Conservation (phyloP, 2,113 vertebrate genomes). For the Lagenorhynchus albirostris region DNA sequence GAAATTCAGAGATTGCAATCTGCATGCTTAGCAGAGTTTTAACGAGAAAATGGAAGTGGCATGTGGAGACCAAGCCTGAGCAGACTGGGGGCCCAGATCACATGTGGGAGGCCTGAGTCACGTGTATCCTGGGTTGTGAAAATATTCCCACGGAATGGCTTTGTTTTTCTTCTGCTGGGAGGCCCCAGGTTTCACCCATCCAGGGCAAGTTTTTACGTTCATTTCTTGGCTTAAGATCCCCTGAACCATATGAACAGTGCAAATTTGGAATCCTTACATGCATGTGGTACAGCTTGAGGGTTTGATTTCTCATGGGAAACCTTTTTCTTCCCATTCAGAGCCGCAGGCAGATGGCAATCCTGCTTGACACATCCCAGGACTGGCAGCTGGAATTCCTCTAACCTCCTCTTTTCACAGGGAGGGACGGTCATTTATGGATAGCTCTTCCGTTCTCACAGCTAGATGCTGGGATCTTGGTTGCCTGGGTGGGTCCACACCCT, state of each 20-base stretch:
- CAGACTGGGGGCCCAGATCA: neutral
- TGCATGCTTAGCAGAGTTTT: neutral
- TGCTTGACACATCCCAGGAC: neutral
- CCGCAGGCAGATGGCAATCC: neutral
- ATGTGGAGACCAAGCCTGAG: neutral
- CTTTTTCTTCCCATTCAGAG: neutral
- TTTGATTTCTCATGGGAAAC: slow-evolving; percentile 67
- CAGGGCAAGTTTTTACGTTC: slow-evolving; percentile 45
- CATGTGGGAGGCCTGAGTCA: slow-evolving; percentile 7
- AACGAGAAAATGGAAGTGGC: slow-evolving; percentile 13
- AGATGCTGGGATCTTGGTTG: neutral
- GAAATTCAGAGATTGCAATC: neutral
- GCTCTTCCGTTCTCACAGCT: neutral
- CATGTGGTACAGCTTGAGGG: slow-evolving; percentile 32
- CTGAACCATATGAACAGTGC: neutral
- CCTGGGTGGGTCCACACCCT: rapidly evolving
- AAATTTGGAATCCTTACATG: neutral
- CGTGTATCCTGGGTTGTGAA: slow-evolving; percentile 2
- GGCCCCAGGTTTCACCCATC: neutral
- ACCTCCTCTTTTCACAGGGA: neutral
- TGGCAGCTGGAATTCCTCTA: neutral
- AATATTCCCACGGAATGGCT: slow-evolving; percentile 41
- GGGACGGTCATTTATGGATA: neutral
- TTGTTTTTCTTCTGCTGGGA: slow-evolving; percentile 51
- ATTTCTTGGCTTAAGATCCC: slow-evolving; percentile 44